Percentiles rank a stretch among this genome's conserved stretches.
phyloP scores from a whole-genome alignment of 2,113 vertebrate species.

The Setophaga coronata region DNA sequence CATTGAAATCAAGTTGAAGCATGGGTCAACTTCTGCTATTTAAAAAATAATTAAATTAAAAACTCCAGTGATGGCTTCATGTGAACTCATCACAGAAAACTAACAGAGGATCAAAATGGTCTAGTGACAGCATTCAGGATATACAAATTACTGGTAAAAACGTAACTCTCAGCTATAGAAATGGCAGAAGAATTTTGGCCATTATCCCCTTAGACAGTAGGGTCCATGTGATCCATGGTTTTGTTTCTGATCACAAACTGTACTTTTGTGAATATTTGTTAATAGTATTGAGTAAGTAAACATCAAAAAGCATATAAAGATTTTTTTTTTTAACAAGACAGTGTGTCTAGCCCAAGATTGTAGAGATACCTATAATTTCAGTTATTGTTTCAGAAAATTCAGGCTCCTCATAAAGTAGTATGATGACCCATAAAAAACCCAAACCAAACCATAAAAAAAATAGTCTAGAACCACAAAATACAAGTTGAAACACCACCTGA shows the following conservation, averaged over 20 bases:
- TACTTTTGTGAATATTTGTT: neutral
- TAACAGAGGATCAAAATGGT: neutral
- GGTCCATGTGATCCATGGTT: neutral
- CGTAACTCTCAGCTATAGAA: neutral
- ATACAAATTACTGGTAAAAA: neutral
- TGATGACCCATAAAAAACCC: neutral
- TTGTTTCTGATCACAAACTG: neutral
- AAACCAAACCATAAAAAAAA: neutral
- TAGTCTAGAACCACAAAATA: neutral
- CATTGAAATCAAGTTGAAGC: conserved; percentile 27
- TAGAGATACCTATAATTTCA: neutral
- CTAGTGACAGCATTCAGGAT: neutral
- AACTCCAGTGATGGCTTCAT: neutral
- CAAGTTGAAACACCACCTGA: neutral
- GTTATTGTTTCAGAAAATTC: neutral
- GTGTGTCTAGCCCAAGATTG: neutral
- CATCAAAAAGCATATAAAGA: neutral
- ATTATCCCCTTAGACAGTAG: neutral
- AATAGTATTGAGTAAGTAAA: neutral
- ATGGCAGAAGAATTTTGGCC: neutral
- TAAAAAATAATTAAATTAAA: neutral
- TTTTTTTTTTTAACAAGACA: neutral
- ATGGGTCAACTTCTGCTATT: neutral
- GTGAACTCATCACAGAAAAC: neutral
- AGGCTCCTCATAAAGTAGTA: neutral